Evolutionary conservation across 2,113 vertebrate species (phyloP), one percentile per base, ranked within the genome.

Genomic region (Pantherophis guttatus): DNA sequence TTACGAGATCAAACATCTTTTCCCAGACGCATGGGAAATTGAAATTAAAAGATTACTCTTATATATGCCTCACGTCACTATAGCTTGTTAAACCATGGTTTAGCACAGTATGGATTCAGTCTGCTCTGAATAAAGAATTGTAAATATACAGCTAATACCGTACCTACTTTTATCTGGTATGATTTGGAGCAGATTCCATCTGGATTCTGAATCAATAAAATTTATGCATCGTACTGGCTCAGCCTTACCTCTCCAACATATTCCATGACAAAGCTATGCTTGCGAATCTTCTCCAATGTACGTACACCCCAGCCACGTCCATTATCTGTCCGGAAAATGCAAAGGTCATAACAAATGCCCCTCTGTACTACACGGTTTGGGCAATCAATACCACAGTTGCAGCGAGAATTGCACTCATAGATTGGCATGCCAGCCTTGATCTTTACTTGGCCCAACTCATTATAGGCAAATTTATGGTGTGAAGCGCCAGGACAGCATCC

Each of bases 241-340:
- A 90, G 86, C 96, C 95, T 81, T 96, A 99, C 99, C 98, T 99
- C 98, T n/a, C 99, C 99, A 8, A 99, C 98, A 39, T 99, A 99
- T 97, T 99, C 99, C 98, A 99, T 99, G 95, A 99, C 98, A n/a
- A 99, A 99, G 39, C 97, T 98, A 97, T 98, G 98, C 97, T 98
- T 99, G 91, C 97, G 98, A 95, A 99, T 99, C 94, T 97, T 98
- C 96, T 99, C 97, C 93, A 99, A 95, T 0, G 99, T 98, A 54
- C 98, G 98, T 19, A 99, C 99, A 0, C 99, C 99, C 99, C 99
- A 99, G 13, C 99, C 99, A 0, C 98, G 98, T 2, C 98, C 98
- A 5, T 99, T 97, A 89, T 97, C 95, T 0, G 99, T 99, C 94
- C 98, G 98, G 95, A 99, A 99, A 97, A 99, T 99, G 97, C 98